A percentile compares a stretch with the other conserved stretches of the same genome.
phyloP scores from a whole-genome alignment of 1,140 invertebrate genomes.

The Bombus waltoni region DNA sequence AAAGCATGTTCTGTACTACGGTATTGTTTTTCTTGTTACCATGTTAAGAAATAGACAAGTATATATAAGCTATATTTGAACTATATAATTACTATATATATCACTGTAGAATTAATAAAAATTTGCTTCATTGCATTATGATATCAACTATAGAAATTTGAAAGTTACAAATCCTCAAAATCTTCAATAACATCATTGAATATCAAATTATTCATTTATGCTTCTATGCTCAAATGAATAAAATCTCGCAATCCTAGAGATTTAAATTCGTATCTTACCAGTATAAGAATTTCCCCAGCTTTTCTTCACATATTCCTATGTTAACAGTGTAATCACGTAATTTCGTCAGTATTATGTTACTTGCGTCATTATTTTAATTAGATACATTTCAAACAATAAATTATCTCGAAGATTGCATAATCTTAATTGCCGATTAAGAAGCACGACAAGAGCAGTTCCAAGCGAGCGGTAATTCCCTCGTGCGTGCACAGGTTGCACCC shows the following conservation, averaged over 20 bases:
- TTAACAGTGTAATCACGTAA: neutral
- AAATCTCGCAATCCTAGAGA: neutral
- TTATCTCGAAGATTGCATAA: conserved; percentile 14
- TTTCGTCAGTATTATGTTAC: no score
- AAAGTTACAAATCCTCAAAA: neutral
- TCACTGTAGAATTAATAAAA: no score
- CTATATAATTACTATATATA: no score
- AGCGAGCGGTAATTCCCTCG: neutral
- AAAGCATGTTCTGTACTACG: no score
- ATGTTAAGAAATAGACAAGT: no score
- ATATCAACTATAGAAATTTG: neutral
- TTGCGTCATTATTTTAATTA: neutral
- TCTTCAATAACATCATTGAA: neutral
- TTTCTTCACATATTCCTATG: no score
- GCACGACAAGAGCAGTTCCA: neutral
- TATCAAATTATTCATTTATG: neutral
- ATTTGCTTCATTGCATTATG: no score
- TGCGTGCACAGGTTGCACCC: conserved; percentile 4
- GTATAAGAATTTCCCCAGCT: no score
- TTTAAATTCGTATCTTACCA: no score
- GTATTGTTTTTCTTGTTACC: no score
- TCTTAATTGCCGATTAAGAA: conserved; percentile 31
- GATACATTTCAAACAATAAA: conserved; percentile 5
- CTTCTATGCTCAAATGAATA: neutral
- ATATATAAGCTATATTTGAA: no score